Percentiles rank a stretch among this genome's conserved stretches.
These are phyloP conservation scores for Cheilosia impressa DNA, from an alignment of 2,888 invertebrate species.

Conservation along the genomic window DNA sequence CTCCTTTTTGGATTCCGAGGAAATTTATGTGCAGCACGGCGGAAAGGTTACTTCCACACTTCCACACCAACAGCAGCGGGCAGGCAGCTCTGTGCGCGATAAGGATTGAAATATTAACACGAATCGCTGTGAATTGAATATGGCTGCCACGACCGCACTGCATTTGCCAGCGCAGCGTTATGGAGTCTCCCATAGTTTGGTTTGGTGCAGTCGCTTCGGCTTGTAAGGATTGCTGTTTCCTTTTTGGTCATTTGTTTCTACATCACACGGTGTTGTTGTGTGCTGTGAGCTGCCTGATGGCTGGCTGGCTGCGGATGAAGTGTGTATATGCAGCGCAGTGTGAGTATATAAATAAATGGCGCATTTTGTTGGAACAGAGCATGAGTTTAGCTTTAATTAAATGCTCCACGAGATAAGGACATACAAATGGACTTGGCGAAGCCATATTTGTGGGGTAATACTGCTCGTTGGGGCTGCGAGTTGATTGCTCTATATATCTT, in stretches of 20 bases:
- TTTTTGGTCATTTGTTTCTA: conserved; percentile 67
- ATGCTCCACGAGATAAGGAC: conserved; percentile 70
- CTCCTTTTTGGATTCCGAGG: conserved; percentile 65
- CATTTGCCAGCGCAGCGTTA: neutral
- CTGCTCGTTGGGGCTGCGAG: conserved; percentile 11
- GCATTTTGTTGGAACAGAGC: conserved; percentile 67
- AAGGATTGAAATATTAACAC: conserved; percentile 77
- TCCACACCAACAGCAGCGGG: conserved; percentile 53
- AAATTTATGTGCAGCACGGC: conserved; percentile 74
- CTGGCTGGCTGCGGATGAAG: conserved; percentile 8
- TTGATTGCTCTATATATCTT: conserved; percentile 40
- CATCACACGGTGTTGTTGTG: conserved; percentile 20
- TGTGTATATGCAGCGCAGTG: neutral
- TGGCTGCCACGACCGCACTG: conserved; percentile 55
- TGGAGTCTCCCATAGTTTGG: neutral
- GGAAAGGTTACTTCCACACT: conserved; percentile 74
- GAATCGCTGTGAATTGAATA: conserved; percentile 74
- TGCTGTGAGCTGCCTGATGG: no score
- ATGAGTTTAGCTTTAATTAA: conserved; percentile 74
- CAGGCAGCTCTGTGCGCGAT: conserved; percentile 75
- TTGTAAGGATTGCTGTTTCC: conserved; percentile 67
- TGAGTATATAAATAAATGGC: conserved; percentile 70
- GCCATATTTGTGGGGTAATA: conserved; percentile 39
- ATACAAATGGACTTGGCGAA: conserved; percentile 53
- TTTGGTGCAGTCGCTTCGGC: conserved; percentile 10